phyloP scores from a whole-genome alignment of 2,113 vertebrate species.

The Paraplagusia blochii region DNA sequence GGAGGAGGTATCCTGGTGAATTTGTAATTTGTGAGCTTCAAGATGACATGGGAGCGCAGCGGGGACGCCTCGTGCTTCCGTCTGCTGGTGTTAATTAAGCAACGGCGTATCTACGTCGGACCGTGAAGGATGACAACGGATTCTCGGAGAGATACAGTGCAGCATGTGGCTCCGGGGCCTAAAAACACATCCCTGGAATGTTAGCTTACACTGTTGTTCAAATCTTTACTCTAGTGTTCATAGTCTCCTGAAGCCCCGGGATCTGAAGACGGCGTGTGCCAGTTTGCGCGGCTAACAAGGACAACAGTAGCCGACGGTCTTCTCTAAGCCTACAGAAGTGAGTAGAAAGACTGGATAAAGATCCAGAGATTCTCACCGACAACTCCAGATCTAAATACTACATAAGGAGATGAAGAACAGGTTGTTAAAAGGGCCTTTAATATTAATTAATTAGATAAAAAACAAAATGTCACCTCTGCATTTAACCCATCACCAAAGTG shows the following conservation, averaged over 20 bases:
- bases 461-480: no score
- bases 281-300: no score
- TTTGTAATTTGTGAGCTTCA: conserved; percentile 33
- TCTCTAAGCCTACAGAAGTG: no score
- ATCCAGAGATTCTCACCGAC: no score
- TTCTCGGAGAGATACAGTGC: conserved; percentile 27
- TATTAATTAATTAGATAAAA: no score
- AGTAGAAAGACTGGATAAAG: no score
- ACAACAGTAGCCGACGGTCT: no score
- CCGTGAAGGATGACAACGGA: conserved; percentile 1
- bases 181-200: background rate
- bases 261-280: background rate
- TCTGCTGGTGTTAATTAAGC: conserved; percentile 41
- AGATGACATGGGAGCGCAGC: conserved; percentile 50
- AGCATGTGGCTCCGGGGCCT: conserved; percentile 1
- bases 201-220: conserved; percentile 32
- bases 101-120: conserved; percentile 12
- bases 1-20: conserved; percentile 17
- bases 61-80: conserved; percentile 27
- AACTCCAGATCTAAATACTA: no score
- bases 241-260: background rate
- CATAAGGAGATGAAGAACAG: no score
- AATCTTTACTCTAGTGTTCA: conserved; percentile 1
- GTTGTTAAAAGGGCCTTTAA: no score
- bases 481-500: no score